Conservation (phyloP, 1,140 invertebrate genomes). For the Drosophila arizonae region DNA sequence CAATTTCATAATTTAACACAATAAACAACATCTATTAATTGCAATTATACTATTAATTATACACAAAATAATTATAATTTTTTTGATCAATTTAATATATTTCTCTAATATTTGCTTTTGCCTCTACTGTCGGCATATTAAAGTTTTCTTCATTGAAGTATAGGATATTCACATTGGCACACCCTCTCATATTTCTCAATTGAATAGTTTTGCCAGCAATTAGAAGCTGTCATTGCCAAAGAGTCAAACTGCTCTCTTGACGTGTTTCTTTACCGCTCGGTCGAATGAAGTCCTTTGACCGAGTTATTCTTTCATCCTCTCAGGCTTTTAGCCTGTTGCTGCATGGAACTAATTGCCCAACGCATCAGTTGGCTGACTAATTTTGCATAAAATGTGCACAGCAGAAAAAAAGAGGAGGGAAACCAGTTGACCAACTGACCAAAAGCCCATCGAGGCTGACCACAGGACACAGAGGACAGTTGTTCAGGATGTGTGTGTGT, state of each 20-base stretch:
- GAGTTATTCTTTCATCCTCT: constrained; percentile 16
- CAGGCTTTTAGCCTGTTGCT: constrained; percentile 23
- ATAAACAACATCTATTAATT: too few species aligned
- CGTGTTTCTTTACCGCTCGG: neutral
- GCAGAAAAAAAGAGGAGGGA: constrained; percentile 22
- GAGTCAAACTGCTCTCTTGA: neutral
- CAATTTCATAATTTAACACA: too few species aligned
- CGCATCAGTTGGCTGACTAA: constrained; percentile 61
- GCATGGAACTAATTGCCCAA: constrained; percentile 63
- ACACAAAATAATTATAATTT: too few species aligned
- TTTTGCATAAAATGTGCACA: constrained; percentile 75
- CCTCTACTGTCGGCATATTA: too few species aligned
- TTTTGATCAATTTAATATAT: too few species aligned
- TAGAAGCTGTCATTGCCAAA: too few species aligned
- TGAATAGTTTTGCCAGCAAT: too few species aligned
- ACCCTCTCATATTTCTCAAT: too few species aligned
- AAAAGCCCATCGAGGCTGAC: constrained; percentile 41
- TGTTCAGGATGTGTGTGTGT: constrained; percentile 16
- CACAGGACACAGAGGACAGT: constrained; percentile 43
- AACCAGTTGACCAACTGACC: constrained; percentile 39
- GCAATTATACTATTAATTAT: too few species aligned
- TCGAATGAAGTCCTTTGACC: constrained; percentile 42
- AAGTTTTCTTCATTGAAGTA: too few species aligned
- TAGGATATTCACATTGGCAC: too few species aligned
- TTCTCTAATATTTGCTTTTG: too few species aligned